phyloP scores from a whole-genome alignment of 2,113 vertebrate genomes.

The Coryphaenoides rupestris region DNA sequence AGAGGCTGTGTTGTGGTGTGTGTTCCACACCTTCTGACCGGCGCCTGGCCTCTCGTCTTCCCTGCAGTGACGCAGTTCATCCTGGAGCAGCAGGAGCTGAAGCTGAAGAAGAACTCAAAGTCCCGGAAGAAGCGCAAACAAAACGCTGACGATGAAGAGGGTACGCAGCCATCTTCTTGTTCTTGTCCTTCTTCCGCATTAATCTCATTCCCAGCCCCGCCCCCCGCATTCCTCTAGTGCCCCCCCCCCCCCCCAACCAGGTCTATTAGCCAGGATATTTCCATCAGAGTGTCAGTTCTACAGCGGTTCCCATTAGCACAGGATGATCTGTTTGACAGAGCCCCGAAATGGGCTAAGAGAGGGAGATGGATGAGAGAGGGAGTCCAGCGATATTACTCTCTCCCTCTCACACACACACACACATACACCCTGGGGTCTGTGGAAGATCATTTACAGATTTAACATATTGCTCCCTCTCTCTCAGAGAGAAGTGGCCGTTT shows the following conservation, averaged over 20 bases:
- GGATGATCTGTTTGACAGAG: constrained; percentile 28
- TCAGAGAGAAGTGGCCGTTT: constrained; percentile 38
- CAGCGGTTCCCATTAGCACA: constrained; percentile 3
- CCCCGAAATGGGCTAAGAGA: background rate
- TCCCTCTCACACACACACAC: constrained; percentile 14
- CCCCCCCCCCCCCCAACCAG: background rate
- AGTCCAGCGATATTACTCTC: constrained; percentile 34
- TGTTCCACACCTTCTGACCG: constrained; percentile 28
- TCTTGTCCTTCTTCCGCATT: background rate
- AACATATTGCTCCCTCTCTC: constrained; percentile 44
- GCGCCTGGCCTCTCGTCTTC: background rate
- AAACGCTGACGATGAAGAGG: constrained; percentile 80
- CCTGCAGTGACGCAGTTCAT: constrained; percentile 81
- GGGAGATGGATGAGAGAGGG: background rate
- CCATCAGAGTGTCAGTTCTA: constrained; percentile 1
- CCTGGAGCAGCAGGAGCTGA: constrained; percentile 82
- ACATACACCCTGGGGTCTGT: background rate
- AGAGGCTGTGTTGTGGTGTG: background rate
- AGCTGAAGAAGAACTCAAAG: constrained; percentile 88
- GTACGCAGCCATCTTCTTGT: constrained; percentile 46
- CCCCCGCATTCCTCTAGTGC: background rate
- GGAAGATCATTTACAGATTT: constrained; percentile 32
- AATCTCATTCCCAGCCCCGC: background rate
- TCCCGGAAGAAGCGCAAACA: constrained; percentile 90
- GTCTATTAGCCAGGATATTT: background rate